Evolutionary conservation across 2,888 invertebrate species (phyloP).

Genomic region (Parthenolecanium corni): DNA sequence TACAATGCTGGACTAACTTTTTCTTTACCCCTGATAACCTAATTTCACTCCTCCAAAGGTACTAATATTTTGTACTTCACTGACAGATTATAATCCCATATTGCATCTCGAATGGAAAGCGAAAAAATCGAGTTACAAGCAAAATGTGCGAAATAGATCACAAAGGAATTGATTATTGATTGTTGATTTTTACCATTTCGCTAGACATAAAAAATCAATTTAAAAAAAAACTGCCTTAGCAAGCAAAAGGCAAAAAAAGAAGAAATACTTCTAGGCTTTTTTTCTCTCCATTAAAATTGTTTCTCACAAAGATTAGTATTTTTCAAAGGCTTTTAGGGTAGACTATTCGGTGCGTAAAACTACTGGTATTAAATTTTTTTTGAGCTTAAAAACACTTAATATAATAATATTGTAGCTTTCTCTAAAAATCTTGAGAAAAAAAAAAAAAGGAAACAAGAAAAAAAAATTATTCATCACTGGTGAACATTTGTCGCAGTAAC

Average conservation of each 20-base stretch:
- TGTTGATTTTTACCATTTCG: not conserved
- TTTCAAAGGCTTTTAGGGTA: not conserved
- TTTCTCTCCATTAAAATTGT: not conserved
- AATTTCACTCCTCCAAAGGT: too few species aligned
- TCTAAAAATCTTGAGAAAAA: too few species aligned
- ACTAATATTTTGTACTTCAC: too few species aligned
- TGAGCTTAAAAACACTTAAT: conserved; percentile 1
- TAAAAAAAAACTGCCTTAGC: not conserved
- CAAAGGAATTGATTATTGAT: too few species aligned
- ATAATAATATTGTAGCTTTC: too few species aligned
- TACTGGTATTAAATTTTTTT: conserved; percentile 3
- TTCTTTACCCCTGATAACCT: too few species aligned
- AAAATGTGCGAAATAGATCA: not conserved
- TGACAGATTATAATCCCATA: too few species aligned
- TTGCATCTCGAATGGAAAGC: not conserved
- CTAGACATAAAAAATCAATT: not conserved
- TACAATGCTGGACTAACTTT: too few species aligned
- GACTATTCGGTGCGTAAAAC: not conserved
- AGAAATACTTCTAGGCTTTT: not conserved
- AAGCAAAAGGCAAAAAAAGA: too few species aligned
- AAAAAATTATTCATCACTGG: not conserved
- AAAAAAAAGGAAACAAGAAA: not conserved
- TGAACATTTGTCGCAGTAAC: conserved; percentile 60
- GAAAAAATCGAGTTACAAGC: not conserved
- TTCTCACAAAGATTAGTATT: too few species aligned